phyloP scores from a whole-genome alignment of 2,888 invertebrate genomes.

The Diarsia brunnea region DNA sequence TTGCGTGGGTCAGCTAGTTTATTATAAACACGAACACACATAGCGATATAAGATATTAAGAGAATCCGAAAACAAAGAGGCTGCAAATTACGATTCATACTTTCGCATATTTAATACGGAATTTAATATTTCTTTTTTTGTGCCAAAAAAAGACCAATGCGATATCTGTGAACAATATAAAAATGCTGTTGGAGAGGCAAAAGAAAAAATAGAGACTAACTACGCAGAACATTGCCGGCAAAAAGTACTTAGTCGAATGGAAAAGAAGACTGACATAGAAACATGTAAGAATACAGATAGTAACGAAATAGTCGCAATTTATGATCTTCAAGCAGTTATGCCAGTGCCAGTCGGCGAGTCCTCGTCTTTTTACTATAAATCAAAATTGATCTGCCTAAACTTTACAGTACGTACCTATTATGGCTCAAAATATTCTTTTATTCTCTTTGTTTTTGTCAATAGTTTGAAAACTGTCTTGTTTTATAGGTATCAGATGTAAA shows the following conservation, averaged over 20 bases:
- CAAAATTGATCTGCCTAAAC: too few species aligned
- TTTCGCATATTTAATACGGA: conserved; percentile 33
- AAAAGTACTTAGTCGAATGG: conserved; percentile 32
- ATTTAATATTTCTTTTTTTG: conserved; percentile 34
- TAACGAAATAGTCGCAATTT: conserved; percentile 35
- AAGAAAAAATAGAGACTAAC: conserved; percentile 16
- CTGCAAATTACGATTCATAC: conserved; percentile 37
- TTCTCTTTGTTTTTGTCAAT: too few species aligned
- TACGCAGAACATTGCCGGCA: conserved; percentile 27
- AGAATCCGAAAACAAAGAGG: conserved; percentile 32
- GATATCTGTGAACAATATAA: conserved; percentile 43
- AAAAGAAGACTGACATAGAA: conserved; percentile 37
- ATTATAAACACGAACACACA: too few species aligned
- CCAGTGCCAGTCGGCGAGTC: too few species aligned
- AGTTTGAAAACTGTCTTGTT: too few species aligned
- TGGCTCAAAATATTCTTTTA: too few species aligned
- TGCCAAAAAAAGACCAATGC: conserved; percentile 46
- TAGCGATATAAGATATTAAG: conserved; percentile 37
- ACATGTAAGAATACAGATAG: conserved; percentile 15
- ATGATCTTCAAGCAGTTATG: too few species aligned
- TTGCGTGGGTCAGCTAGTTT: too few species aligned
- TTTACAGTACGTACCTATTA: too few species aligned
- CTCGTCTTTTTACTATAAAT: too few species aligned
- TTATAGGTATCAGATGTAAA: too few species aligned
- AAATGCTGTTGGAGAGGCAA: conserved; percentile 42